Percentiles rank a stretch among this genome's conserved stretches.
phyloP scores from a whole-genome alignment of 2,797 vertebrate species.

The Enteromius unitaeniatus region DNA sequence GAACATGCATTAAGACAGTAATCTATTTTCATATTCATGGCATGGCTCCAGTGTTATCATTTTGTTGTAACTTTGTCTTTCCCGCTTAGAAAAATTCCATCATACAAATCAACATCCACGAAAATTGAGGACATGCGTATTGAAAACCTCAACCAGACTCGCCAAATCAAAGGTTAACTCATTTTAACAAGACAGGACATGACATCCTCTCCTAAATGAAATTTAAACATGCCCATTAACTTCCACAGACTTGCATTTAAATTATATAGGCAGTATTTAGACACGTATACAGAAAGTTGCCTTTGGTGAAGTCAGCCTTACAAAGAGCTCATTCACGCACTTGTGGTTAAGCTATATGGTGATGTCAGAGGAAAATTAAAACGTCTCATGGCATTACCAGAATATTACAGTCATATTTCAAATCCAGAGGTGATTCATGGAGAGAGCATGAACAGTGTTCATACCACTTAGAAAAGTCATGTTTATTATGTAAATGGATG shows the following conservation, averaged over 20 bases:
- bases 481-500: constrained; percentile 67
- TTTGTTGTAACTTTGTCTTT: not conserved
- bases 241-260: not conserved
- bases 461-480: constrained; percentile 79
- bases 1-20: not conserved
- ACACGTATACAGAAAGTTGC: constrained; percentile 4
- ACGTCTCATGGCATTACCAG: constrained; percentile 18
- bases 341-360: constrained; percentile 70
- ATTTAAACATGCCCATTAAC: constrained; percentile 35
- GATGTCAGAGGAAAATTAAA: constrained; percentile 52
- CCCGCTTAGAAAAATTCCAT: not conserved
- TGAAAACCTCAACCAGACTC: not conserved
- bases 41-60: not conserved
- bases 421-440: constrained; percentile 50
- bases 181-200: constrained; percentile 71
- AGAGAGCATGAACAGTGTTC: constrained; percentile 69
- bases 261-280: constrained; percentile 29
- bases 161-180: not conserved
- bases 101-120: not conserved
- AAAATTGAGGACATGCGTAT: not conserved
- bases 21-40: not conserved
- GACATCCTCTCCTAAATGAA: constrained; percentile 68
- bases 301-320: constrained; percentile 32
- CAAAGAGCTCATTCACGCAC: constrained; percentile 63
- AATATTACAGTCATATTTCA: constrained; percentile 73